Evolutionary conservation across 2,888 invertebrate species (phyloP).

Genomic region (Augiades crinisus): DNA sequence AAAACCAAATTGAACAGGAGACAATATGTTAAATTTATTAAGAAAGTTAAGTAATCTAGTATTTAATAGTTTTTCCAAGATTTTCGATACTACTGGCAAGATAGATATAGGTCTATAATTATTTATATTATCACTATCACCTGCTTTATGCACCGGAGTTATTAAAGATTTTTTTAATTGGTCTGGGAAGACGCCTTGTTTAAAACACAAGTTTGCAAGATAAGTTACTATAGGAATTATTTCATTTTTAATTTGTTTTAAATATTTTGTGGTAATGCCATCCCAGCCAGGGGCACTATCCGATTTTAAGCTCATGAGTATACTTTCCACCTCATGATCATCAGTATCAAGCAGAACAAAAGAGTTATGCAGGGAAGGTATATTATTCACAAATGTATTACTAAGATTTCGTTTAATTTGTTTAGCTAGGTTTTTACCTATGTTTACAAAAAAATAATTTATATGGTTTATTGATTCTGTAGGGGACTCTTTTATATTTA

Average conservation of each 20-base stretch:
- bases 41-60: neutral
- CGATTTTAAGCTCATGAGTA: neutral
- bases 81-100: neutral
- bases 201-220: neutral
- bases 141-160: neutral
- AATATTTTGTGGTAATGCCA: neutral
- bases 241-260: neutral
- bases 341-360: neutral
- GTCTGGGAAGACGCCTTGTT: neutral
- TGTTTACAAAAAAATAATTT: conserved; percentile 23
- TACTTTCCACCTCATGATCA: neutral
- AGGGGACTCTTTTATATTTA: conserved; percentile 20
- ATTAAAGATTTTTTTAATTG: neutral
- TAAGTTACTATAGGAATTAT: neutral
- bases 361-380: neutral
- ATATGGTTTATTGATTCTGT: conserved; percentile 20
- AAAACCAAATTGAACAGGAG: neutral
- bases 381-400: too few relatives aligned
- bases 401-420: neutral
- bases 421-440: conserved; percentile 22
- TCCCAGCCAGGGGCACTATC: conserved; percentile 1
- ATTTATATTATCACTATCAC: neutral
- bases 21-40: neutral
- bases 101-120: neutral
- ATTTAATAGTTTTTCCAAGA: neutral